Percentiles rank a stretch among this genome's conserved stretches.
phyloP scores from a whole-genome alignment of 2,888 invertebrate genomes.

The Vesta saturnalis region DNA sequence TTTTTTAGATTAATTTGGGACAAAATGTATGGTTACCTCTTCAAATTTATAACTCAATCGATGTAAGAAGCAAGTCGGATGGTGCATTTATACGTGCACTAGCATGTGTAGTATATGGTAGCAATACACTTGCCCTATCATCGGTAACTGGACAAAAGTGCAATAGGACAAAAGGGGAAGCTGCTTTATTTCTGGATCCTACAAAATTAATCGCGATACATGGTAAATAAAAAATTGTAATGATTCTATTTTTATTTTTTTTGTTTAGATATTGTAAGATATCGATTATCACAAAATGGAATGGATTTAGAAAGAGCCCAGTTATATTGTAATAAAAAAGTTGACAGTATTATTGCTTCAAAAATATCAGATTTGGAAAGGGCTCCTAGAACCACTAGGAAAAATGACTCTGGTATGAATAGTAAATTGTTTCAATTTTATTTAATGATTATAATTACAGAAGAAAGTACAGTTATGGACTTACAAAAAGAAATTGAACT shows the following conservation, averaged over 20 bases:
- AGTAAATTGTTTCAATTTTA: too few species aligned
- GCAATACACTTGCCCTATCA: slow-evolving; percentile 6
- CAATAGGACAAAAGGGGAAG: background rate
- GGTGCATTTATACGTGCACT: background rate
- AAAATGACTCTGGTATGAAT: background rate
- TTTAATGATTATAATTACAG: background rate
- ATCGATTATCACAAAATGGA: background rate
- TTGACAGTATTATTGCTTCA: background rate
- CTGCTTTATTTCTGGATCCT: background rate
- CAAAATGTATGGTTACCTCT: background rate
- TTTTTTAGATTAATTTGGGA: slow-evolving; percentile 4
- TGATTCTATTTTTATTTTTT: background rate
- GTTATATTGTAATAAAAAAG: background rate
- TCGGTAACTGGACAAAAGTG: slow-evolving; percentile 8
- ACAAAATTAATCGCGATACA: background rate
- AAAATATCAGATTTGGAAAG: background rate
- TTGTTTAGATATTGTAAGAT: background rate
- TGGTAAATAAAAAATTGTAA: background rate
- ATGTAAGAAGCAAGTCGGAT: slow-evolving; percentile 1
- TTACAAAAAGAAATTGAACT: background rate
- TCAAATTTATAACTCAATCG: slow-evolving; percentile 4
- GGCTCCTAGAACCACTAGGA: background rate
- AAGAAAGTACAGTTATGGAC: background rate
- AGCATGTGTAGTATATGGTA: background rate
- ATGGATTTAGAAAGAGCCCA: background rate